phyloP scores from a whole-genome alignment of 2,797 vertebrate genomes.

The Crenuchus spilurus region DNA sequence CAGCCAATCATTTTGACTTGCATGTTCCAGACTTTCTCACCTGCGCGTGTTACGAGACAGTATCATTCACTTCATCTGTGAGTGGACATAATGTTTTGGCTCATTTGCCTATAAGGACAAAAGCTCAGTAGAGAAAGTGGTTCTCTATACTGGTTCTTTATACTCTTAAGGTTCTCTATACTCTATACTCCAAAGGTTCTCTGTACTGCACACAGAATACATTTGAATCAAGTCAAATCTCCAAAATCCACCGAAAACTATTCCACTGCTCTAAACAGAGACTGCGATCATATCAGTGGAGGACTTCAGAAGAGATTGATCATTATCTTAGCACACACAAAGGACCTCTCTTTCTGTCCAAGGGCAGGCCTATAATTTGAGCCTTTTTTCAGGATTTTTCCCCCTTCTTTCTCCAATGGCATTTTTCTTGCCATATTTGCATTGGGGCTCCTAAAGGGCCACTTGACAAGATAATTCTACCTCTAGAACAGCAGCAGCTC shows the following conservation, averaged over 20 bases:
- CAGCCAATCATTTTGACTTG: too few species aligned
- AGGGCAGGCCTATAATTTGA: conserved; percentile 37
- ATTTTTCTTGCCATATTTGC: conserved; percentile 51
- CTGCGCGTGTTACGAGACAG: too few species aligned
- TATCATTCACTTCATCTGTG: too few species aligned
- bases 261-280: conserved; percentile 28
- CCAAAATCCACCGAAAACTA: conserved; percentile 1
- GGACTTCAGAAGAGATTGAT: conserved; percentile 43
- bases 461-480: conserved; percentile 64
- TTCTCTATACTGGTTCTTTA: too few species aligned
- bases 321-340: conserved; percentile 44
- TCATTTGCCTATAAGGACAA: too few species aligned
- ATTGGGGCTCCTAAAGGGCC: conserved; percentile 53
- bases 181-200: too few species aligned
- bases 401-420: conserved; percentile 1
- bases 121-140: too few species aligned
- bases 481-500: conserved; percentile 46
- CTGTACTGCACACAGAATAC: too few species aligned
- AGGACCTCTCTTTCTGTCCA: conserved; percentile 37
- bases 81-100: too few species aligned
- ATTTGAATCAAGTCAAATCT: too few species aligned
- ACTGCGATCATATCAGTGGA: conserved; percentile 40
- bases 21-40: too few species aligned
- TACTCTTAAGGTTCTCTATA: too few species aligned
- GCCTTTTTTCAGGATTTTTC: conserved; percentile 1